A percentile compares a stretch with the other conserved stretches of the same genome.
These are phyloP conservation scores for Chrysomela aeneicollis DNA, from an alignment of 2,888 invertebrate genomes.

Conservation along the genomic window DNA sequence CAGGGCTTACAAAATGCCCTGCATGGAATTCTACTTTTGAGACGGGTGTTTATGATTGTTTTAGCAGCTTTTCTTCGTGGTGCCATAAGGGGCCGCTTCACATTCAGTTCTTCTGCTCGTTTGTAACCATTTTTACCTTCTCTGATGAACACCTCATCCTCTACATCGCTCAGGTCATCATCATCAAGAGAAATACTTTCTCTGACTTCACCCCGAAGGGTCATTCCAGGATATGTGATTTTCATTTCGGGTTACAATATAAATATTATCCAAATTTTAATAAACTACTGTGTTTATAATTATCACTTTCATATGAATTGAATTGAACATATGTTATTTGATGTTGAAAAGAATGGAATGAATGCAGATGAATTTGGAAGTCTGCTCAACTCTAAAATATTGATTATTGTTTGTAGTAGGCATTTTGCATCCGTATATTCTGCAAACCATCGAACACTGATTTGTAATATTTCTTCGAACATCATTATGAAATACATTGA, in stretches of 20 bases:
- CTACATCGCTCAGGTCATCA: constrained; percentile 77
- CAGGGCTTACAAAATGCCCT: constrained; percentile 70
- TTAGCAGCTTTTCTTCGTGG: constrained; percentile 69
- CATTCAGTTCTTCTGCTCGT: constrained; percentile 72
- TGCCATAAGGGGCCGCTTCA: constrained; percentile 78
- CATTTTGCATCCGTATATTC: no score
- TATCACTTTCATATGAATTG: background rate
- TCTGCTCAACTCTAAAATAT: constrained; percentile 21
- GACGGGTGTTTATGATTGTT: constrained; percentile 62
- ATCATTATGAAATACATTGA: no score
- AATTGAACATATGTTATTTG: constrained; percentile 14
- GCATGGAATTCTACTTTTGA: constrained; percentile 65
- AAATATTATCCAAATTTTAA: background rate
- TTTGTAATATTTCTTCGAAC: no score
- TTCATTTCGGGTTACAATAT: constrained; percentile 31
- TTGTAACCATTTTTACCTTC: constrained; percentile 73
- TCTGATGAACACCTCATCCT: constrained; percentile 80
- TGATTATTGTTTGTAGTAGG: constrained; percentile 4
- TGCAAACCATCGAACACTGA: no score
- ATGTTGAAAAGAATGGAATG: background rate
- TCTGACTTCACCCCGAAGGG: constrained; percentile 67
- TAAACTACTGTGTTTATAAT: background rate
- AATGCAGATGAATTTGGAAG: background rate
- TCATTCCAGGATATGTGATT: constrained; percentile 69
- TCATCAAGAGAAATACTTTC: constrained; percentile 73